A percentile compares a stretch with the other conserved stretches of the same genome.
Conservation (phyloP, 2,888 invertebrate genomes). For the Galeruca laticollis region DNA sequence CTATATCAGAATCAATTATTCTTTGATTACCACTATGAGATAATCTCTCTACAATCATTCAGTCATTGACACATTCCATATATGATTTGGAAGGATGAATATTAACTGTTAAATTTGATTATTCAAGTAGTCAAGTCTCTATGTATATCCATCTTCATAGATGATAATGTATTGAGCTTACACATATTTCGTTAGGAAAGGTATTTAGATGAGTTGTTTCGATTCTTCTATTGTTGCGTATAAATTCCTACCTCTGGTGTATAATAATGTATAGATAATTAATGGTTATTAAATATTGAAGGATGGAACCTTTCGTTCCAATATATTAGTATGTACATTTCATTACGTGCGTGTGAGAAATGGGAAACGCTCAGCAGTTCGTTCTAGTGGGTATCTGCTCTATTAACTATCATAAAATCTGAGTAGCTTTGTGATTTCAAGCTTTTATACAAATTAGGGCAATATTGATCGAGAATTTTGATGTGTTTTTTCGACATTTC, state of each 20-base stretch:
- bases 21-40: no score
- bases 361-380: not conserved
- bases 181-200: no score
- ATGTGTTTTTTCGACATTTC: not conserved
- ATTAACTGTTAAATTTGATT: no score
- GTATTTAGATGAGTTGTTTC: no score
- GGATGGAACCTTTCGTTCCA: not conserved
- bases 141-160: no score
- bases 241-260: not conserved
- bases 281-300: not conserved
- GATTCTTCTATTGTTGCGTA: no score
- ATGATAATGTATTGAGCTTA: no score
- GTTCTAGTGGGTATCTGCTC: not conserved
- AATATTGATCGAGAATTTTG: slow-evolving; percentile 20
- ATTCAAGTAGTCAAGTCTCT: no score
- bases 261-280: not conserved
- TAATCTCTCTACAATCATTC: no score
- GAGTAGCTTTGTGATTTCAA: slow-evolving; percentile 1
- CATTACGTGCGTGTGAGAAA: not conserved
- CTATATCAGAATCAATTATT: no score
- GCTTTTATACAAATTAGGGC: slow-evolving; percentile 26
- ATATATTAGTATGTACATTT: not conserved
- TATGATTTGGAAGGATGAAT: no score
- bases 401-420: slow-evolving; percentile 10
- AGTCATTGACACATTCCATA: no score